These are phyloP conservation scores for Anarsia innoxiella DNA, from an alignment of 2,888 invertebrate genomes.

Conservation along the genomic window DNA sequence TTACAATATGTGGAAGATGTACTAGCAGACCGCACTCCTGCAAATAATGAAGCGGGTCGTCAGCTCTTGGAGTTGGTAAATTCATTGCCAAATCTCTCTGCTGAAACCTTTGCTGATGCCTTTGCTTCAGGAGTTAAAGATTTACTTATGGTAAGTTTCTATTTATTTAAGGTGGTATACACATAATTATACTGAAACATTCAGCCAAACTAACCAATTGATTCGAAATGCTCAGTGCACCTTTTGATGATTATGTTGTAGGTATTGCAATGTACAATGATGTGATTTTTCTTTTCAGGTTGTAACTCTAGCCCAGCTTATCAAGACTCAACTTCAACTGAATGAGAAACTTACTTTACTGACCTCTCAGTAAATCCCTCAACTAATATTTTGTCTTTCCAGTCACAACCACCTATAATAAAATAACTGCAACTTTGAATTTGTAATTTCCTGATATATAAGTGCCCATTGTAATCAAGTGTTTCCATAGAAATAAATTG, in stretches of 20 bases:
- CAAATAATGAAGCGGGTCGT: constrained; percentile 93
- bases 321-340: constrained; percentile 96
- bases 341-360: constrained; percentile 96
- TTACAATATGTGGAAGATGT: constrained; percentile 94
- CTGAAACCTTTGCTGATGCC: constrained; percentile 93
- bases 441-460: no score
- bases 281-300: constrained; percentile 39
- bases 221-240: no score
- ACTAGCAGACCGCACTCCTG: constrained; percentile 82
- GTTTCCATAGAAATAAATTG: constrained; percentile 5
- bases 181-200: neutral
- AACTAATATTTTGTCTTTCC: constrained; percentile 1
- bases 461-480: constrained; percentile 2
- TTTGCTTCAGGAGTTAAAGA: constrained; percentile 98
- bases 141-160: constrained; percentile 86
- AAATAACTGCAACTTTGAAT: neutral
- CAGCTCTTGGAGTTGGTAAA: constrained; percentile 92
- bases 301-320: constrained; percentile 94
- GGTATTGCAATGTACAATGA: no score
- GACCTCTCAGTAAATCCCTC: constrained; percentile 74
- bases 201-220: no score
- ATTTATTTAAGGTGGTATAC: no score
- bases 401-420: neutral
- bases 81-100: constrained; percentile 91
- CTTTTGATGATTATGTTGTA: no score